These are phyloP conservation scores for Colius striatus DNA, from an alignment of 2,113 vertebrate species.

Conservation along the genomic window DNA sequence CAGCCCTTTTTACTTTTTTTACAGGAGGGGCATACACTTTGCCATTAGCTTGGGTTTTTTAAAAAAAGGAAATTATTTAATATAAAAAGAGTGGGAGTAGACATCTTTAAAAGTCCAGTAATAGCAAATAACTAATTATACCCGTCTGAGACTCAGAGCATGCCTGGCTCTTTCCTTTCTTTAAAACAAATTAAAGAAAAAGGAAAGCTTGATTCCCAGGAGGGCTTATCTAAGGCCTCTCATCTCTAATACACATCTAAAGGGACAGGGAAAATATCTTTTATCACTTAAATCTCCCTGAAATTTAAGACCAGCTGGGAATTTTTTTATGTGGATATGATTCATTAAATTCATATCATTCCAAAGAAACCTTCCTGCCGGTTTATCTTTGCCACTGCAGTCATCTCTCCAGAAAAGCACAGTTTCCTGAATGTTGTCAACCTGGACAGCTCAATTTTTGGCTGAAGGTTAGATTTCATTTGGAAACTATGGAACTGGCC, in stretches of 20 bases:
- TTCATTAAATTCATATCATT: constrained; percentile 86
- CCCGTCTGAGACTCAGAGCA: constrained; percentile 45
- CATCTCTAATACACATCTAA: constrained; percentile 80
- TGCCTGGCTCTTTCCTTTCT: constrained; percentile 64
- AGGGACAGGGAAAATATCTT: constrained; percentile 80
- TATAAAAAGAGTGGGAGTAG: constrained; percentile 52
- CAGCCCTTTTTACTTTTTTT: not conserved
- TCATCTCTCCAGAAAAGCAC: constrained; percentile 71
- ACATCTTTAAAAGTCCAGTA: constrained; percentile 61
- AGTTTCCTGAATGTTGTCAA: constrained; percentile 76
- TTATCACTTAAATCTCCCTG: constrained; percentile 85
- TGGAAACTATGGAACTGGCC: constrained; percentile 58
- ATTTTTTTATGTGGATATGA: constrained; percentile 79
- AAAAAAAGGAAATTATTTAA: constrained; percentile 44
- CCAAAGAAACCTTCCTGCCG: constrained; percentile 84
- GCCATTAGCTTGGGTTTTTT: not conserved
- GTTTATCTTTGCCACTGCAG: constrained; percentile 81
- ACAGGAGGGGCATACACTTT: not conserved
- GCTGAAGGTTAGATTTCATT: constrained; percentile 70
- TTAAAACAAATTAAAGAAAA: constrained; percentile 79
- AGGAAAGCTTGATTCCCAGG: constrained; percentile 76
- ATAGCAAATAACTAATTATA: constrained; percentile 74
- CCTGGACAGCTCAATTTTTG: constrained; percentile 72
- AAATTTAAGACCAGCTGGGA: constrained; percentile 88
- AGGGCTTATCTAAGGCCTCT: constrained; percentile 75